Evolutionary conservation across 2,113 vertebrate species (phyloP).

Genomic region (Apaloderma vittatum): DNA sequence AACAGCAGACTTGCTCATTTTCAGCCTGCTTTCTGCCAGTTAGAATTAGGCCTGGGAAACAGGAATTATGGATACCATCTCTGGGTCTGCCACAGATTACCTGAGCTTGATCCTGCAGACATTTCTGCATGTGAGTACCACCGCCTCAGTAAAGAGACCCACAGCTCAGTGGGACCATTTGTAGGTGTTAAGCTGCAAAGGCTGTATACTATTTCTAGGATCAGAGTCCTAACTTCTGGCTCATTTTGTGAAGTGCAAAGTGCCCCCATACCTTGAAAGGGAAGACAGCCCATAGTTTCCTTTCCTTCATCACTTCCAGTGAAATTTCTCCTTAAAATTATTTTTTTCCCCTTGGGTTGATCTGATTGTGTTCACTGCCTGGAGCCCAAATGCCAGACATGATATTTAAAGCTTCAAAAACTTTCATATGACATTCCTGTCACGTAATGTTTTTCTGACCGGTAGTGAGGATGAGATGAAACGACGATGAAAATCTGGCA

Average conservation of each 20-base stretch:
- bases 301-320: background rate
- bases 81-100: background rate
- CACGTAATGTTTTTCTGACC: background rate
- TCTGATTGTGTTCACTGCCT: background rate
- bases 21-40: background rate
- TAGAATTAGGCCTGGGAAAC: background rate
- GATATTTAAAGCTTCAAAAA: background rate
- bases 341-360: background rate
- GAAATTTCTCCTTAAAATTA: background rate
- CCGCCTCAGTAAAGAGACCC: background rate
- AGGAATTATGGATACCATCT: rapidly evolving
- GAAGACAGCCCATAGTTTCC: background rate
- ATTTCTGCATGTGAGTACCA: background rate
- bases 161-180: rapidly evolving
- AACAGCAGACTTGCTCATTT: background rate
- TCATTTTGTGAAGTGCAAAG: background rate
- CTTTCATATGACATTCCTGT: background rate
- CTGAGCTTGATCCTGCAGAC: background rate
- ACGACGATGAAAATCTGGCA: background rate
- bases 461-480: rapidly evolving
- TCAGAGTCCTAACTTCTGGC: background rate
- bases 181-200: background rate
- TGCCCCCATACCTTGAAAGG: background rate
- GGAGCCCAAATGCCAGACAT: background rate
- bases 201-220: background rate